Evolutionary conservation across 2,888 invertebrate genomes (phyloP), one percentile per base, ranked within the genome.

Genomic region (Dasysyrphus tricinctus): DNA sequence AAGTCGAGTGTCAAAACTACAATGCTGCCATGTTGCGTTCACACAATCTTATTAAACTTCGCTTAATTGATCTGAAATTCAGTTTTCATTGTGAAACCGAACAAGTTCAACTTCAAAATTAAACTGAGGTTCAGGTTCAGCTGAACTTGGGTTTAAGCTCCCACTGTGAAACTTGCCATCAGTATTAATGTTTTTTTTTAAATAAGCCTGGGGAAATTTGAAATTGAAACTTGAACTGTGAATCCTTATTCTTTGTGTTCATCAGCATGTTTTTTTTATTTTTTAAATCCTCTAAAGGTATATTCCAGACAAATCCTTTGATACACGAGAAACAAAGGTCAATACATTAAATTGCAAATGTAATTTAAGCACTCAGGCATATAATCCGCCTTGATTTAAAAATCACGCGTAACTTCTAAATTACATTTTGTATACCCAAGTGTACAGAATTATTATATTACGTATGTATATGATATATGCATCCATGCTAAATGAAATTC

Each of bases 401-500:
- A 44, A 44, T 39, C 59, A 59, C 39, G 37, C 39, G 37, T 24
- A 19, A 6, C 24, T 16, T 65, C 11, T 16, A 16, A 49, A 65
- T 65, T 32, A 19, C 47, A 19, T 49, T 65, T 14, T 42, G 19
- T 12, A 12, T 16, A 32, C 12, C 11, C n/a, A 11, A 29, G 1
- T 65, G 5, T 34, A 4, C 12, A 24, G 2, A 24, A 3, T 24
- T 24, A 24, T 24, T 24, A 37, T 37, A n/a, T n/a, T n/a, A n/a
- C n/a, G n/a, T 37, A 2, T 39, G 12, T 39, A 39, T 39, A 4
- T 4, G 4, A 12, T 12, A 4, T 5, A 9, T 42, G 14, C 14
- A 24, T 12, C 5, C 44, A 61, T 54, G 34, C n/a, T 12, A 70
- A 61, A 11, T 39, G 69, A 51, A 70, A 77, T 70, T 78, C 5